Evolutionary conservation across 1,140 invertebrate species (phyloP).

Genomic region (Euschistus heros): DNA sequence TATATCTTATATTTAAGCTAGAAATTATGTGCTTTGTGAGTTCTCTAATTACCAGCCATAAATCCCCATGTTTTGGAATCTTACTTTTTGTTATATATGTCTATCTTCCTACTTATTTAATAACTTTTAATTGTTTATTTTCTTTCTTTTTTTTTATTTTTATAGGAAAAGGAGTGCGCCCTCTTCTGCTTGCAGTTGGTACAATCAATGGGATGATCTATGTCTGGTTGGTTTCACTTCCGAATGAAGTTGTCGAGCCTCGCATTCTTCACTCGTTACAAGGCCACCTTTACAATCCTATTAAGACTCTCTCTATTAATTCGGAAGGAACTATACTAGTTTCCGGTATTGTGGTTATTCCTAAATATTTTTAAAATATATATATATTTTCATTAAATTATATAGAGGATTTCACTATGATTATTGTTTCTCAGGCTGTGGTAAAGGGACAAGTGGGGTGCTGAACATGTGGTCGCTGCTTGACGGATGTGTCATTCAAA

Average conservation of each 20-base stretch:
- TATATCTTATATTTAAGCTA: too few species aligned
- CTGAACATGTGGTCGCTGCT: slow-evolving; percentile 53
- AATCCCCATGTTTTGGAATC: too few species aligned
- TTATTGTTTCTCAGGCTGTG: slow-evolving; percentile 32
- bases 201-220: slow-evolving; percentile 41
- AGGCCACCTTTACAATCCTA: slow-evolving; percentile 43
- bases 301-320: slow-evolving; percentile 43
- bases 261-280: slow-evolving; percentile 38
- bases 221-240: slow-evolving; percentile 42
- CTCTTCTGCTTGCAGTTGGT: slow-evolving; percentile 39
- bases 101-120: too few species aligned
- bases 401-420: neutral
- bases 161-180: slow-evolving; percentile 30
- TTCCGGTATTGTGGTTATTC: slow-evolving; percentile 35
- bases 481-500: slow-evolving; percentile 47
- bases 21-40: too few species aligned
- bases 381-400: neutral
- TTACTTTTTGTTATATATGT: too few species aligned
- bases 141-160: slow-evolving; percentile 8
- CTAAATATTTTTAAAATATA: neutral
- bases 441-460: slow-evolving; percentile 42
- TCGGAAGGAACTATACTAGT: slow-evolving; percentile 43
- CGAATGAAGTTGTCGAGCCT: slow-evolving; percentile 29
- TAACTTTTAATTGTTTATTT: too few species aligned
- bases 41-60: too few species aligned